Evolutionary conservation across 2,797 vertebrate genomes (phyloP).

Genomic region (Petrocephalus schoutedeni): DNA sequence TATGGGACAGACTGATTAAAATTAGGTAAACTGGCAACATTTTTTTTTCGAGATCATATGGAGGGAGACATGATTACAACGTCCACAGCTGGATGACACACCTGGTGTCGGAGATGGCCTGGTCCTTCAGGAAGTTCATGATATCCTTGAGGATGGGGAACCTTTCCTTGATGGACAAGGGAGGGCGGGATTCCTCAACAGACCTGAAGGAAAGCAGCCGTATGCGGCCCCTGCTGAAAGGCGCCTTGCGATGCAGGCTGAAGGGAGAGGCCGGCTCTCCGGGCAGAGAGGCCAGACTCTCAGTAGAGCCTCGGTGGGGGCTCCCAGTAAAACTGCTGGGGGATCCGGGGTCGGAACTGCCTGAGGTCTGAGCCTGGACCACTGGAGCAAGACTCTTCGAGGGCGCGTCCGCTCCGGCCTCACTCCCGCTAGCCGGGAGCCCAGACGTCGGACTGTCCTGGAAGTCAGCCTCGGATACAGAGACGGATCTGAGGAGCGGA

Average conservation of each 20-base stretch:
- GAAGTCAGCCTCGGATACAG: conserved; percentile 76
- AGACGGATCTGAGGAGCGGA: conserved; percentile 56
- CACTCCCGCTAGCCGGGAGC: conserved; percentile 13
- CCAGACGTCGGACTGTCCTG: conserved; percentile 57
- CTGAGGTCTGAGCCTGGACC: conserved; percentile 38
- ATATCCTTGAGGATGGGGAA: conserved; percentile 80
- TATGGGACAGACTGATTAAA: background rate
- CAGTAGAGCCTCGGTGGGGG: conserved; percentile 53
- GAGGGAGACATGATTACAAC: background rate
- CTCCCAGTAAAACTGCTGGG: conserved; percentile 41
- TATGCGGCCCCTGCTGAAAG: conserved; percentile 79
- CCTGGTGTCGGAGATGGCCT: conserved; percentile 78
- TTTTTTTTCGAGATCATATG: background rate
- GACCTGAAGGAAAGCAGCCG: conserved; percentile 89
- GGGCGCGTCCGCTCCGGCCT: conserved; percentile 21
- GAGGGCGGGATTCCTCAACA: conserved; percentile 75
- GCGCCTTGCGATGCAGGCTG: conserved; percentile 69
- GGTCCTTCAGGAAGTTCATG: conserved; percentile 87
- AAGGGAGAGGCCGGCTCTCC: conserved; percentile 72
- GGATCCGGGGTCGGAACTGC: conserved; percentile 40
- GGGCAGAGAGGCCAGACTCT: conserved; percentile 56
- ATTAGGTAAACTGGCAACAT: background rate
- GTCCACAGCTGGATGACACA: conserved; percentile 29
- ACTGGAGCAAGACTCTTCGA: conserved; percentile 18
- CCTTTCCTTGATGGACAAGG: conserved; percentile 78